Evolutionary conservation across 1,140 invertebrate species (phyloP).

Genomic region (Callitettix versicolor): DNA sequence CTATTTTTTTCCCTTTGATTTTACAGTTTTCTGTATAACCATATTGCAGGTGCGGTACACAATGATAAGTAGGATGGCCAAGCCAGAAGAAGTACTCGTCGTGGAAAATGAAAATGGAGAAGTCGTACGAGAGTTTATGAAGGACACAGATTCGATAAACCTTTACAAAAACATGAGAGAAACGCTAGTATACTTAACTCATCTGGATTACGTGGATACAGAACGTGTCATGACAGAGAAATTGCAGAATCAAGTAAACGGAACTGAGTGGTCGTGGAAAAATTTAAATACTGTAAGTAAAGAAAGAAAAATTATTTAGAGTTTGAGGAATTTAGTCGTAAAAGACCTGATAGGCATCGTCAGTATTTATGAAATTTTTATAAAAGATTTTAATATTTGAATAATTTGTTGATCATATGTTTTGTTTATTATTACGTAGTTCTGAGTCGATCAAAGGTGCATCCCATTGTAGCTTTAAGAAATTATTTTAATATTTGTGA

Average conservation of each 20-base stretch:
- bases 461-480: no score
- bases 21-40: no score
- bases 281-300: constrained; percentile 84
- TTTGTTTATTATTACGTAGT: no score
- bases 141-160: constrained; percentile 99
- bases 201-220: constrained; percentile 95
- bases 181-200: constrained; percentile 95
- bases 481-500: no score
- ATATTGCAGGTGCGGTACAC: constrained; percentile 70
- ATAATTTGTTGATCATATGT: no score
- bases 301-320: no score
- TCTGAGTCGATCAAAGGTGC: no score
- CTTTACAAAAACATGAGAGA: constrained; percentile 99
- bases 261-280: constrained; percentile 99
- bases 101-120: constrained; percentile 99
- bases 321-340: no score
- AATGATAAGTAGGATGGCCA: constrained; percentile 99
- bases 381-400: no score
- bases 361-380: no score
- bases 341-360: no score
- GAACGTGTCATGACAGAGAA: constrained; percentile 99
- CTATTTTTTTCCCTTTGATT: no score
- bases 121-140: constrained; percentile 98
- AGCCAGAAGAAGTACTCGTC: constrained; percentile 99
- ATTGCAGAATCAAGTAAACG: constrained; percentile 97